phyloP scores from a whole-genome alignment of 2,113 vertebrate species.

The Hemichromis elongatus region DNA sequence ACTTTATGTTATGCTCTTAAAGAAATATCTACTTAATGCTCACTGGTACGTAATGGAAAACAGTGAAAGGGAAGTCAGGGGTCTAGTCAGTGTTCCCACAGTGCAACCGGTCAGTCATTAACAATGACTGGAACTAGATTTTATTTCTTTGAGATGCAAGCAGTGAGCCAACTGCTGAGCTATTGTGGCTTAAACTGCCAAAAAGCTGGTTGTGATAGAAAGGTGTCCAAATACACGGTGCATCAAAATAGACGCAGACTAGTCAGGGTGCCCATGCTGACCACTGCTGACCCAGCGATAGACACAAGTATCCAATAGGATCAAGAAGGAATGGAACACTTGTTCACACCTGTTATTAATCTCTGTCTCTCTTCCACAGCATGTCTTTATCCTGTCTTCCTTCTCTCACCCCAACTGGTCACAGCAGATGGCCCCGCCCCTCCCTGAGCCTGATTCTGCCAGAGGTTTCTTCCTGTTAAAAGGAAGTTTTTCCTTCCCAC shows the following conservation, averaged over 20 bases:
- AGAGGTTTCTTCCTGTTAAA: neutral
- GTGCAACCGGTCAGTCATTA: neutral
- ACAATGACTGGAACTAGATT: neutral
- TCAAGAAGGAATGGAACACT: neutral
- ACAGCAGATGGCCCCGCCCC: neutral
- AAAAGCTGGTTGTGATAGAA: neutral
- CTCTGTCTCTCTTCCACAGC: no score
- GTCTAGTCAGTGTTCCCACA: neutral
- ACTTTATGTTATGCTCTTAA: neutral
- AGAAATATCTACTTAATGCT: neutral
- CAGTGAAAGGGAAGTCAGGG: neutral
- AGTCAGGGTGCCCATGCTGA: neutral
- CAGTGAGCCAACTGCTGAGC: neutral
- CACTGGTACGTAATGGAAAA: neutral
- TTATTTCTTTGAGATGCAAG: neutral
- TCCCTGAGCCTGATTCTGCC: rapidly evolving
- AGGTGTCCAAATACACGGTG: neutral
- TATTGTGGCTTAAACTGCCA: neutral
- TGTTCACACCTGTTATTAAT: no score
- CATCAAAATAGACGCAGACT: neutral
- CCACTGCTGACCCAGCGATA: neutral
- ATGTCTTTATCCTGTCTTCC: neutral
- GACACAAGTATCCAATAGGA: neutral
- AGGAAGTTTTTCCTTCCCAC: neutral
- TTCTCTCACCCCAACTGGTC: neutral